Base-by-base conservation (phyloP, 2,113 vertebrate genomes). In the Sinosuthora webbiana region DNA sequence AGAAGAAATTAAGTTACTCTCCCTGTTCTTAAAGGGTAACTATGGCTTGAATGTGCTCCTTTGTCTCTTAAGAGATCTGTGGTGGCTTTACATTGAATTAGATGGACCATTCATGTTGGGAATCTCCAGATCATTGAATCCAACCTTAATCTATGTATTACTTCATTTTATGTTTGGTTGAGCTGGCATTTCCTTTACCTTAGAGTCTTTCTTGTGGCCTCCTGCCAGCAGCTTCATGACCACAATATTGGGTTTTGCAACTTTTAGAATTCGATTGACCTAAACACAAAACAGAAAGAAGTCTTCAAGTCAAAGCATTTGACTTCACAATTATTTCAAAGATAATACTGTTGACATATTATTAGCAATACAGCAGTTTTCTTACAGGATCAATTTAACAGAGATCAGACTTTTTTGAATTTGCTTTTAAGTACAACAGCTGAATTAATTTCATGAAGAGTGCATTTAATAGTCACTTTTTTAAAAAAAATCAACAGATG, bases 211-310 rank as follows among this genome's bases (percentile, higher is more conserved):
- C 93, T 99, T 99, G 97, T 99, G 99, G 50, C 99, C 99, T 97
- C 99, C 99, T 89, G 99, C 99, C 93, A 99, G 96, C 27, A 99
- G 98, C 96, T 99, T 99, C 98, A 98, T 99, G 76, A 99, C 99
- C 63, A 99, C 99, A 83, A 99, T 99, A 96, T 99, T 99, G 63
- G 99, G 99, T 94, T 99, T 99, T 96, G 99, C 99, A 95, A 99
- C 99, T 96, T 99, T 99, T 30, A 99, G 97, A 93, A 99, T 99
- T 87, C 99, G 98, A 87, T 92, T 99, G 73, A 99, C 98, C 99
- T 99, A 97, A 95, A 94, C 53, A 93, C 68, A 82, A 80, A 97
- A 53, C 24, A 96, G 59, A 30, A 95, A 45, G 35, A 94, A 91
- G 21, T 55, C 90, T 83, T 91, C 42, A 85, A 62, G 33, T 49